Base-by-base conservation (phyloP, 2,888 invertebrate genomes). In the Euzophera pinguis region DNA sequence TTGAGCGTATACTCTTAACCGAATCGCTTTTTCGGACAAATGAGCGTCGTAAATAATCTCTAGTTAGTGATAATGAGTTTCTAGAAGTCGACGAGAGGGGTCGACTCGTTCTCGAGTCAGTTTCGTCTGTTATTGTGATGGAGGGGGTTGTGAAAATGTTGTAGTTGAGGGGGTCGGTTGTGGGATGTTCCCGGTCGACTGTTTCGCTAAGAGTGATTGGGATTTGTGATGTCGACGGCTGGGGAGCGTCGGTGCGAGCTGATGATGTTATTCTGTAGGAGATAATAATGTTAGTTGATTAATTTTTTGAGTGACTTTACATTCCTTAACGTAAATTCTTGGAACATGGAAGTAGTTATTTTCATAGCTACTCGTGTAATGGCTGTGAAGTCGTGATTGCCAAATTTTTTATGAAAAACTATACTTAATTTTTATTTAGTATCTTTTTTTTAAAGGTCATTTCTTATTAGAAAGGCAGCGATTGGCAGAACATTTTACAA, bases 191-290 rank as follows among this genome's bases (percentile, higher is more conserved):
- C 1, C 81, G 71, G 54, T 86, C 87, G 2, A 89, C 81, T 2
- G 76, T 76, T 53, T 87, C 88, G 75, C 90, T 89, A 0, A 89
- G 58, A 13, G 88, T 84, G 69, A 86, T 84, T 13, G 88, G 87
- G 4, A 84, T 65, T 56, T 83, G 87, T 43, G 83, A 67, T 55
- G 77, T 67, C 38, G 84, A 84, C 0, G 60, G 60, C 3, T 65
- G 62, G 1, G 61, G 38, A n/a, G 62, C 61, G 1, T 80, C 80
- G 0, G 76, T 55, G 10, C 85, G 84, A 5, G 71, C 55, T 47
- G 85, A 67, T 53, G 87, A 71, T 53, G 87, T 84, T 58, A 89
- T 85, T 62, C 89, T 89, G 75, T 5, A 65, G 39, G 8, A 38
- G 7, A 35, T 35, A 2, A 12, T 35, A 12, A 34, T 34, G 10